phyloP scores from a whole-genome alignment of 2,888 invertebrate genomes.

The Thymelicus lineola region DNA sequence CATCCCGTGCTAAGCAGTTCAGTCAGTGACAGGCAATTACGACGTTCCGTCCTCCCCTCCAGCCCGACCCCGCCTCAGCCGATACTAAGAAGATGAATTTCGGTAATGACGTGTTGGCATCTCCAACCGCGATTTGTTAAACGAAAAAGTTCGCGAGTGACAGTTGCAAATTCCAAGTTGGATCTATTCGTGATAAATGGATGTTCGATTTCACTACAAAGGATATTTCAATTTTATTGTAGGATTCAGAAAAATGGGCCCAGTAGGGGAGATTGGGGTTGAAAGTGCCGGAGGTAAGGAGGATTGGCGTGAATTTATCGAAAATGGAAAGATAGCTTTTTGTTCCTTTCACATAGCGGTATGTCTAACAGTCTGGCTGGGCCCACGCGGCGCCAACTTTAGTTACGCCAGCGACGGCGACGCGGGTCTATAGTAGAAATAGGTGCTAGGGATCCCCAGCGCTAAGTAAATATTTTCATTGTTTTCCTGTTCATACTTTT shows the following conservation, averaged over 20 bases:
- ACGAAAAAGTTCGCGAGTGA: conserved; percentile 70
- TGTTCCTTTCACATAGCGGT: too few relatives aligned
- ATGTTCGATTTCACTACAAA: conserved; percentile 53
- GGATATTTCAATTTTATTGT: conserved; percentile 34
- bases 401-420: too few relatives aligned
- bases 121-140: conserved; percentile 58
- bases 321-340: too few relatives aligned
- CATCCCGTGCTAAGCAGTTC: conserved; percentile 54
- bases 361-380: too few relatives aligned
- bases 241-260: conserved; percentile 26
- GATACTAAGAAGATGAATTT: conserved; percentile 53
- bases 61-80: conserved; percentile 23
- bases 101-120: conserved; percentile 56
- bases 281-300: too few relatives aligned
- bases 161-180: conserved; percentile 63
- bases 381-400: too few relatives aligned
- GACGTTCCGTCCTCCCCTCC: conserved; percentile 43
- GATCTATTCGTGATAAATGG: conserved; percentile 75
- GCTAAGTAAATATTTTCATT: too few relatives aligned
- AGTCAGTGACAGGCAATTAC: conserved; percentile 65
- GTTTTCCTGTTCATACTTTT: too few relatives aligned
- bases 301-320: too few relatives aligned
- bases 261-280: neutral
- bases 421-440: too few relatives aligned
- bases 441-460: too few relatives aligned